Evolutionary conservation across 2,888 invertebrate genomes (phyloP).

Genomic region (Tiphia femorata): DNA sequence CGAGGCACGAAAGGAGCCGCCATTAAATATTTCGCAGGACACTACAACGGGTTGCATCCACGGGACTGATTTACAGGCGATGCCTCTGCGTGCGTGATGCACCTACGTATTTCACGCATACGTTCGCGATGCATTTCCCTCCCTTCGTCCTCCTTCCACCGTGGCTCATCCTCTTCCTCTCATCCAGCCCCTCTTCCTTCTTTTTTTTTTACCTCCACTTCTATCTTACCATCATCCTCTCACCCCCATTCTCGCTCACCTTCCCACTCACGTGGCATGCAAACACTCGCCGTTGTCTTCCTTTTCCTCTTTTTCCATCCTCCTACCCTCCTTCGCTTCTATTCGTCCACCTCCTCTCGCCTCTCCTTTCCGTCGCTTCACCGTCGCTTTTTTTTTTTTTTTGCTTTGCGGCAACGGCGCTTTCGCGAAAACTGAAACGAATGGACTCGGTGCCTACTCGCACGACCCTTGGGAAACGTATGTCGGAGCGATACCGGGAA

Average conservation of each 20-base stretch:
- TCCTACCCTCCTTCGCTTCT: neutral
- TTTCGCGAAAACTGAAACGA: slow-evolving; percentile 14
- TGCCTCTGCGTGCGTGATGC: slow-evolving; percentile 21
- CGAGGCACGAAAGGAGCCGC: slow-evolving; percentile 6
- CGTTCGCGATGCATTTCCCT: slow-evolving; percentile 2
- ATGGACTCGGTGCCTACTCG: slow-evolving; percentile 11
- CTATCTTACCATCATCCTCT: too few species aligned
- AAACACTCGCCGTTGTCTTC: too few species aligned
- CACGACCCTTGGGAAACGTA: slow-evolving; percentile 24
- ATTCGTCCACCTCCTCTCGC: neutral
- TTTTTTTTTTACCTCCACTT: neutral
- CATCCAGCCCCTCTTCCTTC: neutral
- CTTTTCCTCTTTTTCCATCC: too few species aligned
- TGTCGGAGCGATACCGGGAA: slow-evolving; percentile 15
- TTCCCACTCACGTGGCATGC: too few species aligned
- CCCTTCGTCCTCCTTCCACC: neutral
- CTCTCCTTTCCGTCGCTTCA: neutral
- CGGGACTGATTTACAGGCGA: slow-evolving; percentile 20
- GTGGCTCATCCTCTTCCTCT: neutral
- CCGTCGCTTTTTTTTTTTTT: neutral
- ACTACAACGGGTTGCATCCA: neutral
- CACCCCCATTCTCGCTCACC: too few species aligned
- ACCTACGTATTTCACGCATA: slow-evolving; percentile 17
- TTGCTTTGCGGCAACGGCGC: neutral
- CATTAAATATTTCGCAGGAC: slow-evolving; percentile 21